A percentile compares a stretch with the other conserved stretches of the same genome.
Conservation (phyloP, 2,888 invertebrate genomes). For the Cryptocheilus praepositus region DNA sequence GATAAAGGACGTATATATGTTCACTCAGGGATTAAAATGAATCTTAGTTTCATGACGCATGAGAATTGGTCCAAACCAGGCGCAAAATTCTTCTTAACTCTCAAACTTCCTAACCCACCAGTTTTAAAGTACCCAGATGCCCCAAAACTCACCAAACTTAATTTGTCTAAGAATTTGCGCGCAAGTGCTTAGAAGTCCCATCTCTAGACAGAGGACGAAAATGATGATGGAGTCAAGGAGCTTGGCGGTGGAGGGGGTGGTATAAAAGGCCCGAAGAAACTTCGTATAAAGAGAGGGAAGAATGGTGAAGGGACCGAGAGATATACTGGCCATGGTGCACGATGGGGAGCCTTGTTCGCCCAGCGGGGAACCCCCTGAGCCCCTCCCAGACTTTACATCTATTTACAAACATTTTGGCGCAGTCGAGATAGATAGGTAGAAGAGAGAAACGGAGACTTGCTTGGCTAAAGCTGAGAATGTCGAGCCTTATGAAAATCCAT, state of each 20-base stretch:
- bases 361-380: conserved; percentile 64
- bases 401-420: conserved; percentile 74
- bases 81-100: too few species aligned
- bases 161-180: too few species aligned
- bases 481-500: conserved; percentile 61
- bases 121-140: too few species aligned
- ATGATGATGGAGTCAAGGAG: conserved; percentile 45
- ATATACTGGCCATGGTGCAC: conserved; percentile 57
- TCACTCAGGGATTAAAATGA: too few species aligned
- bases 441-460: neutral
- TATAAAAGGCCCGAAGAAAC: conserved; percentile 28
- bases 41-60: too few species aligned
- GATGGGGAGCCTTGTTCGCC: conserved; percentile 69
- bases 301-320: conserved; percentile 56
- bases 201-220: too few species aligned
- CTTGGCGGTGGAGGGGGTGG: conserved; percentile 15
- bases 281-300: conserved; percentile 52
- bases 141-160: too few species aligned
- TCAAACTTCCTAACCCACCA: too few species aligned
- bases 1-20: too few species aligned
- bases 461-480: conserved; percentile 48
- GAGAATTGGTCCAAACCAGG: too few species aligned
- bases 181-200: too few species aligned
- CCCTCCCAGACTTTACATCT: conserved; percentile 68
- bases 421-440: conserved; percentile 46